These are phyloP conservation scores for Toxostoma redivivum DNA, from an alignment of 2,113 vertebrate genomes.

Conservation along the genomic window DNA sequence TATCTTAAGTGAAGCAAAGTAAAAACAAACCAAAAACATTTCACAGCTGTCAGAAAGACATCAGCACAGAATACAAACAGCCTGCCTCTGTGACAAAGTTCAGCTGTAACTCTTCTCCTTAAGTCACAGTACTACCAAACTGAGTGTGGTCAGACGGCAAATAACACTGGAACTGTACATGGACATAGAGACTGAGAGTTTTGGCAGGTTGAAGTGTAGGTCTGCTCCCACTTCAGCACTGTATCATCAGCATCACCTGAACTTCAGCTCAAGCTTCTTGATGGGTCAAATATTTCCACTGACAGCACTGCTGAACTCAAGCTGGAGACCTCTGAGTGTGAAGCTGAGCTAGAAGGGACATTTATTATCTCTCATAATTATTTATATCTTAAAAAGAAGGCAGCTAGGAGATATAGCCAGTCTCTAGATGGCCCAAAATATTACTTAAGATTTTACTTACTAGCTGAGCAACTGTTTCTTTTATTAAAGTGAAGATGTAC, in stretches of 20 bases:
- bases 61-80: background rate
- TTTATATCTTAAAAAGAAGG: background rate
- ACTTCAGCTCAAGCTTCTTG: background rate
- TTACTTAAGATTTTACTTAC: background rate
- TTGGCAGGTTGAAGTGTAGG: background rate
- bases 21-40: background rate
- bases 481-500: background rate
- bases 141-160: background rate
- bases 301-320: background rate
- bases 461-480: background rate
- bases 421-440: background rate
- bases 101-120: background rate
- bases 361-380: background rate
- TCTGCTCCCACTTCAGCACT: background rate
- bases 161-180: background rate
- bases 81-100: background rate
- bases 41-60: background rate
- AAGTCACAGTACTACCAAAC: background rate
- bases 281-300: background rate
- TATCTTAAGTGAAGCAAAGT: background rate
- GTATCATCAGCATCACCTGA: background rate
- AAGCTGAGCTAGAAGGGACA: background rate
- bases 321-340: background rate
- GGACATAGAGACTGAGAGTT: background rate
- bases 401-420: background rate